Evolutionary conservation across 2,888 invertebrate species (phyloP).

Genomic region (Ramazzottius varieornatus): DNA sequence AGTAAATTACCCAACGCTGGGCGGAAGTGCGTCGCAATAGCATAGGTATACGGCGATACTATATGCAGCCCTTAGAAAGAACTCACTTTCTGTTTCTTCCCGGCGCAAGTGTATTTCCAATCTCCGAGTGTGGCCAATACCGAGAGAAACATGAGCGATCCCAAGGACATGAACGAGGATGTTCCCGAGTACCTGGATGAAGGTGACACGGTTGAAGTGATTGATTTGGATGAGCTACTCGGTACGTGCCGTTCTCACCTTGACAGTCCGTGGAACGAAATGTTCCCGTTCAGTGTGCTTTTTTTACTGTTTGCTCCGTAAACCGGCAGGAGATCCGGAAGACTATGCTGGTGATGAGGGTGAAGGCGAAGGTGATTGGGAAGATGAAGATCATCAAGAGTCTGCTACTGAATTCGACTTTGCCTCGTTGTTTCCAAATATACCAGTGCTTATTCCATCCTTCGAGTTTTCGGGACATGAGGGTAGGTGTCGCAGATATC

Average conservation of each 20-base stretch:
- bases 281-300: neutral
- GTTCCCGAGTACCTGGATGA: neutral
- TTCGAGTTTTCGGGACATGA: neutral
- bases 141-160: too few relatives aligned
- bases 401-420: neutral
- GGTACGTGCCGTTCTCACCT: neutral
- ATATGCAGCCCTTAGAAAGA: too few relatives aligned
- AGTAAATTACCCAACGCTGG: too few relatives aligned
- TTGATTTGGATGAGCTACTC: neutral
- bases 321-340: neutral
- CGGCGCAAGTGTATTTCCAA: too few relatives aligned
- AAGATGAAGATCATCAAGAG: neutral
- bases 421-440: neutral
- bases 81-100: too few relatives aligned
- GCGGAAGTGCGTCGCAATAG: too few relatives aligned
- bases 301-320: neutral
- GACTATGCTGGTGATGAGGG: neutral
- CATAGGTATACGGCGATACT: too few relatives aligned
- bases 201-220: neutral
- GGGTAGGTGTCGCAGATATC: neutral
- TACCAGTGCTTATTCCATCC: neutral
- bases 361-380: neutral
- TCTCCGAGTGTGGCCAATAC: too few relatives aligned
- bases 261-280: neutral
- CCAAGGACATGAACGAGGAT: neutral